Evolutionary conservation across 2,113 vertebrate genomes (phyloP).

Genomic region (Gymnogyps californianus): DNA sequence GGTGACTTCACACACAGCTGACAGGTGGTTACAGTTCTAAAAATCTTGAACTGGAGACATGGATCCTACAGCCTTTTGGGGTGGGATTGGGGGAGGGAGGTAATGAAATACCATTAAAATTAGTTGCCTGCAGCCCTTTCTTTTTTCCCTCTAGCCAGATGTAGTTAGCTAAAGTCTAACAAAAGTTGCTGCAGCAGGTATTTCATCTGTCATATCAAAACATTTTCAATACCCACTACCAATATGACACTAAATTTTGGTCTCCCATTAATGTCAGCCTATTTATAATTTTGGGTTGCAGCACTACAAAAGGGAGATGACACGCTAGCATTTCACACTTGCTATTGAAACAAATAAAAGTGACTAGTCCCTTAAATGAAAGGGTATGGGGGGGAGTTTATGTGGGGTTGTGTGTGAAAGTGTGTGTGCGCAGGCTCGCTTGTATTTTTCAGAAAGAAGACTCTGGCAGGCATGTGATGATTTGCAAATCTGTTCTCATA

Average conservation of each 20-base stretch:
- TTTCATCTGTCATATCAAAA: constrained; percentile 75
- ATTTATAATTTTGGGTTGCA: constrained; percentile 74
- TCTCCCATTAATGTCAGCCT: constrained; percentile 71
- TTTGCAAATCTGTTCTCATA: not conserved
- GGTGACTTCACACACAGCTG: not conserved
- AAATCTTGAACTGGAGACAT: not conserved
- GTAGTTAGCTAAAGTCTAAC: constrained; percentile 53
- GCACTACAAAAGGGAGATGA: constrained; percentile 65
- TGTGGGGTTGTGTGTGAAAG: not conserved
- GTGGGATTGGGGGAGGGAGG: not conserved
- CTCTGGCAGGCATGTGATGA: not conserved
- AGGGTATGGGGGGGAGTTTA: not conserved
- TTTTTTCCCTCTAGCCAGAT: not conserved
- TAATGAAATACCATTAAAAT: constrained; percentile 46
- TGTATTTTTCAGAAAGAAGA: not conserved
- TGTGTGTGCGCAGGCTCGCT: accelerated
- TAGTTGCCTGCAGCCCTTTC: not conserved
- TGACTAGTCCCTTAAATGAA: constrained; percentile 56
- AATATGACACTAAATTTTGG: constrained; percentile 67
- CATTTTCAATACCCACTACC: constrained; percentile 68
- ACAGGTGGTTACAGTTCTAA: not conserved
- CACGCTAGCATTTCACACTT: constrained; percentile 72
- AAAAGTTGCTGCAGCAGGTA: constrained; percentile 54
- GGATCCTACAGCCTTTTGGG: not conserved
- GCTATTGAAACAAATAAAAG: constrained; percentile 70